Conservation (phyloP, 1,140 invertebrate genomes). For the Glossosoma conforme region DNA sequence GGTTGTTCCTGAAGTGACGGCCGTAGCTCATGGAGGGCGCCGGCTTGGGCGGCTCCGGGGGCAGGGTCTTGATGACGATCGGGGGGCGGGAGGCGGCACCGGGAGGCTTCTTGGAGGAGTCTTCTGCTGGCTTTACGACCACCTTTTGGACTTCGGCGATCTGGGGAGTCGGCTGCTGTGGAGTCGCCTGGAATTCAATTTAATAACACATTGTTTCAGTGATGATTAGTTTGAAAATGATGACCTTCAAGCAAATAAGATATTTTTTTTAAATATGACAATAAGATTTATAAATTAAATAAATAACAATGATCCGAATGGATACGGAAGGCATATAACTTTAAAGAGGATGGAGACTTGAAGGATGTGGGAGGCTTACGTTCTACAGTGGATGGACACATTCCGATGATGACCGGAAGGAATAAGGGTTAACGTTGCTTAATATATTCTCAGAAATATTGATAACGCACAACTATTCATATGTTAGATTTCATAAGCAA, state of each 20-base stretch:
- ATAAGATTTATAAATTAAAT: not conserved
- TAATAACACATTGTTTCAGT: not conserved
- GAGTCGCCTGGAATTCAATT: not conserved
- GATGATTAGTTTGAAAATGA: not conserved
- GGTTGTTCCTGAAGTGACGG: slow-evolving; percentile 7
- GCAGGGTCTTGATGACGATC: not conserved
- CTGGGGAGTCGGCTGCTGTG: not conserved
- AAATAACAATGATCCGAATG: no score
- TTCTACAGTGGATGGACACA: no score
- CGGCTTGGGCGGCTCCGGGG: not conserved
- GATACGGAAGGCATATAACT: no score
- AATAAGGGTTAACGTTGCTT: no score
- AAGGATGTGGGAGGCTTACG: no score
- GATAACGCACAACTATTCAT: no score
- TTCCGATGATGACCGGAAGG: no score
- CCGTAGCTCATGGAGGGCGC: not conserved
- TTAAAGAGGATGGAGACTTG: no score
- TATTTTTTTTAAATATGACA: not conserved
- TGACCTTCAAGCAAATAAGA: not conserved
- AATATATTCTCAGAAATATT: no score
- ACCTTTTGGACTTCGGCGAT: not conserved
- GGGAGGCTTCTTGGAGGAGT: not conserved
- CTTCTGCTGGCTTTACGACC: not conserved
- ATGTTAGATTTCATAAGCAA: no score
- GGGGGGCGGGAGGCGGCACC: not conserved